Conservation (phyloP, 2,888 invertebrate genomes). For the Ernsta delagoae region DNA sequence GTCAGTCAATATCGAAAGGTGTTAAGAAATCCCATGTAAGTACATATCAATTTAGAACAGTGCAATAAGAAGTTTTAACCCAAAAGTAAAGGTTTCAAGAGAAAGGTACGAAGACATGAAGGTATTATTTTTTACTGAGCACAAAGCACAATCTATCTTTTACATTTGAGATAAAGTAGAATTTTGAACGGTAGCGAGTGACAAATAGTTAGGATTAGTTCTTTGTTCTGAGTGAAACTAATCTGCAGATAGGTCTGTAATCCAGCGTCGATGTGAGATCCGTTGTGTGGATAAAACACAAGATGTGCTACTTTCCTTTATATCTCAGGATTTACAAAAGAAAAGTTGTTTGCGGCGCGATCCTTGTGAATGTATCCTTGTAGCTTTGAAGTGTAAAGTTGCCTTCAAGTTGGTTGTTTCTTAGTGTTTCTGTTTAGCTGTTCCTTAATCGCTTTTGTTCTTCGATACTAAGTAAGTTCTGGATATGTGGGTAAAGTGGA, state of each 20-base stretch:
- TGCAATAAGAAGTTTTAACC: slow-evolving; percentile 8
- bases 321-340: slow-evolving; percentile 26
- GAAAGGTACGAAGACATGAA: slow-evolving; percentile 16
- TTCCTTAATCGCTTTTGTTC: not conserved
- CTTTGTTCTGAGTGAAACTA: slow-evolving; percentile 37
- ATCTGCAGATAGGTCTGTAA: slow-evolving; percentile 36
- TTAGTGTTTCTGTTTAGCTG: slow-evolving; percentile 1
- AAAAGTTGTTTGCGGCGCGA: slow-evolving; percentile 34
- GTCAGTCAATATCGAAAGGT: too few species aligned
- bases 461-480: not conserved
- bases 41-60: too few species aligned
- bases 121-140: slow-evolving; percentile 8
- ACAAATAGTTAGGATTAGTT: slow-evolving; percentile 34
- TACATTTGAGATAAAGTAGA: not conserved
- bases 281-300: slow-evolving; percentile 30
- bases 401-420: not conserved
- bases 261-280: slow-evolving; percentile 31
- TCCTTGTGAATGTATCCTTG: slow-evolving; percentile 6
- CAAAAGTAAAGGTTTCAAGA: slow-evolving; percentile 9
- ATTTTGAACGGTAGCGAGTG: slow-evolving; percentile 1
- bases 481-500: not conserved
- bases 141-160: not conserved
- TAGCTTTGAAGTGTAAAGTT: slow-evolving; percentile 20
- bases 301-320: slow-evolving; percentile 35
- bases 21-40: too few species aligned